phyloP scores from a whole-genome alignment of 2,797 vertebrate genomes.

The Rhinella marina region DNA sequence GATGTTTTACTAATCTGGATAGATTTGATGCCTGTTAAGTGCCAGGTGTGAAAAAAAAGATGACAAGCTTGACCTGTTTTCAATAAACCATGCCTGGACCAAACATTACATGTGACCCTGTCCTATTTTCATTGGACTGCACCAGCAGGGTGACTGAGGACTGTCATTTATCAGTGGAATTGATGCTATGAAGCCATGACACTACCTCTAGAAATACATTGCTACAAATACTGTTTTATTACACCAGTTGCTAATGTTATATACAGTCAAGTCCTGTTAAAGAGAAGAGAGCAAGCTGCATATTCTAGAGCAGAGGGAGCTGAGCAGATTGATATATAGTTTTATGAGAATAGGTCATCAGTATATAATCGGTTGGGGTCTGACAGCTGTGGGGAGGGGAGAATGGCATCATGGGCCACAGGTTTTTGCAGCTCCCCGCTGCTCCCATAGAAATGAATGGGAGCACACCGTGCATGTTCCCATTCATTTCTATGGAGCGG shows the following conservation, averaged over 20 bases:
- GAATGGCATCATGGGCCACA: too few relatives aligned
- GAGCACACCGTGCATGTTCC: too few relatives aligned
- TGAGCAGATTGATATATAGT: too few relatives aligned
- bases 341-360: too few relatives aligned
- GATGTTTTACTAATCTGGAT: conserved; percentile 92
- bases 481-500: too few relatives aligned
- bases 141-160: neutral
- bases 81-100: conserved; percentile 97
- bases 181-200: neutral
- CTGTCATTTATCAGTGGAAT: neutral
- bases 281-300: too few relatives aligned
- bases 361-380: too few relatives aligned
- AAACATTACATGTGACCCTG: conserved; percentile 63
- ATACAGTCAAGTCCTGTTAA: too few relatives aligned
- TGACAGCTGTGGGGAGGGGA: too few relatives aligned
- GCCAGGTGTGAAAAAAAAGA: conserved; percentile 89
- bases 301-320: too few relatives aligned
- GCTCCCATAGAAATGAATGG: too few relatives aligned
- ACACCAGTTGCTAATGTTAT: neutral
- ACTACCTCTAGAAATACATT: neutral
- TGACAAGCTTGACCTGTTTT: conserved; percentile 96
- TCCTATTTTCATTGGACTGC: conserved; percentile 18
- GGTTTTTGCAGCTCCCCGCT: too few relatives aligned
- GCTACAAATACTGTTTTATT: neutral
- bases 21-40: conserved; percentile 91